Percentiles rank a stretch among this genome's conserved stretches.
Evolutionary conservation across 2,797 vertebrate genomes (phyloP).

Genomic region (Prionace glauca): DNA sequence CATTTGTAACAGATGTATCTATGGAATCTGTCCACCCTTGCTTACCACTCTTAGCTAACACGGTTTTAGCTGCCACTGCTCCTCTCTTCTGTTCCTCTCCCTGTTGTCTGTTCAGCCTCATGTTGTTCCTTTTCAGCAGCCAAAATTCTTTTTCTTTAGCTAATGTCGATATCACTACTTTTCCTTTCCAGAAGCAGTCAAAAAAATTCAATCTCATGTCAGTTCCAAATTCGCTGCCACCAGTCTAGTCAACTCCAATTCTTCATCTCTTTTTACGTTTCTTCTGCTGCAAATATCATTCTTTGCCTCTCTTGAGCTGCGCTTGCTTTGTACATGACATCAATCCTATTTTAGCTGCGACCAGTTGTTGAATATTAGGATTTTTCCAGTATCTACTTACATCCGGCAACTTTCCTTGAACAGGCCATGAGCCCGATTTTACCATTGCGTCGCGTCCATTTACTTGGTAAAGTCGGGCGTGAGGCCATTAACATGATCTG

Average conservation of each 20-base stretch:
- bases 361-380: not conserved
- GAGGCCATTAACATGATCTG: too few species aligned
- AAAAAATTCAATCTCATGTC: not conserved
- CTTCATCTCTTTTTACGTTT: not conserved
- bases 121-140: not conserved
- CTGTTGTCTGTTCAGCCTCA: not conserved
- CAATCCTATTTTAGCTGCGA: not conserved
- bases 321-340: not conserved
- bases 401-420: not conserved
- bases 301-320: not conserved
- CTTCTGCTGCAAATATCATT: not conserved
- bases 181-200: constrained; percentile 4
- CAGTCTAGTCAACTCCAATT: not conserved
- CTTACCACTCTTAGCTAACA: not conserved
- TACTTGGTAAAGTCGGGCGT: too few species aligned
- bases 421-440: not conserved
- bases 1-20: not conserved
- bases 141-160: not conserved
- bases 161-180: not conserved
- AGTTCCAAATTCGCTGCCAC: not conserved
- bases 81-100: not conserved
- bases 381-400: not conserved
- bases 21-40: not conserved
- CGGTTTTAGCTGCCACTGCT: not conserved
- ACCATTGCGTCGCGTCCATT: too few species aligned